phyloP scores from a whole-genome alignment of 1,140 invertebrate species.

The Drosophila bifasciata region DNA sequence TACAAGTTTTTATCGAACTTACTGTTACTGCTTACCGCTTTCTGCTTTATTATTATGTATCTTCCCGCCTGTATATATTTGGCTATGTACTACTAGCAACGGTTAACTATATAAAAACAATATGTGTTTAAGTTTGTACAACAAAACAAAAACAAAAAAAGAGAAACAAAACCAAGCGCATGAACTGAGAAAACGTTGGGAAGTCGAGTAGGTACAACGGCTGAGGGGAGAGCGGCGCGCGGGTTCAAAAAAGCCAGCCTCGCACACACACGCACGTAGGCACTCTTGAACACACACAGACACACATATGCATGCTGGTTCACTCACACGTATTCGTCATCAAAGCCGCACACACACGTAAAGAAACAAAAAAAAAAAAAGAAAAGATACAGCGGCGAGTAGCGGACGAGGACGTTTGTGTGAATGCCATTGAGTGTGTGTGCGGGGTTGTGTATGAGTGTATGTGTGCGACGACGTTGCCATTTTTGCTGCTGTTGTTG shows the following conservation, averaged over 20 bases:
- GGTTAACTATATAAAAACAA: constrained; percentile 23
- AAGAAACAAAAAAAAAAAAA: constrained; percentile 31
- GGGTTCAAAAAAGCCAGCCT: constrained; percentile 29
- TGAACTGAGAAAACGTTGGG: constrained; percentile 22
- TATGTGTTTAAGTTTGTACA: too few species aligned
- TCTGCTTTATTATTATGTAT: constrained; percentile 13
- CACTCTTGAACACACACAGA: constrained; percentile 22
- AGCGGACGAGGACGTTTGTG: constrained; percentile 54
- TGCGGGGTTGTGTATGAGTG: constrained; percentile 29
- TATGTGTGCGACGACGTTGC: constrained; percentile 50
- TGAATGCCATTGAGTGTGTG: constrained; percentile 33
- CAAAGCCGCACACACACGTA: constrained; percentile 49
- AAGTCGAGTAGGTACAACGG: background rate
- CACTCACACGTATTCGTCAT: constrained; percentile 69
- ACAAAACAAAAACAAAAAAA: constrained; percentile 36
- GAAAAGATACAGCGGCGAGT: constrained; percentile 48
- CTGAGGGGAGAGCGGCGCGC: constrained; percentile 10
- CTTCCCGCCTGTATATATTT: constrained; percentile 14
- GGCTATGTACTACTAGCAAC: constrained; percentile 36
- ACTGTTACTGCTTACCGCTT: constrained; percentile 37
- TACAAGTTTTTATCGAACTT: constrained; percentile 7
- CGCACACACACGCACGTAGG: constrained; percentile 21
- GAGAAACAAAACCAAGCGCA: constrained; percentile 24
- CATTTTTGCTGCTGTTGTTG: constrained; percentile 59
- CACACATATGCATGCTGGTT: constrained; percentile 18